Evolutionary conservation across 2,888 invertebrate species (phyloP).

Genomic region (Torymus tubicola): DNA sequence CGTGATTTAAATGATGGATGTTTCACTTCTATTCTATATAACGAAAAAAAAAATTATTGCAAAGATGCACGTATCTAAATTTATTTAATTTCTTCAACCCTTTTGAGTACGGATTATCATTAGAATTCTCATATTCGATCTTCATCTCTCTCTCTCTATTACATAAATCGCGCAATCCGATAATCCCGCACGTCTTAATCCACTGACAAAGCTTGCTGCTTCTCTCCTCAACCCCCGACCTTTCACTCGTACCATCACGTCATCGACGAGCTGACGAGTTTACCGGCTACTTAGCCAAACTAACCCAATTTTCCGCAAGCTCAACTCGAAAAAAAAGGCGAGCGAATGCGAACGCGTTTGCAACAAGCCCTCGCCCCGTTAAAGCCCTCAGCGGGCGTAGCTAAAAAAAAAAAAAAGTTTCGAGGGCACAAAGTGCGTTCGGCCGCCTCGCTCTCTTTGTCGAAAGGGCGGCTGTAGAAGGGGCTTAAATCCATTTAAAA

Average conservation of each 20-base stretch:
- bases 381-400: constrained; percentile 61
- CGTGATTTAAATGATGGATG: no score
- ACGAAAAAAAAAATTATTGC: no score
- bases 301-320: constrained; percentile 47
- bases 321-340: background rate
- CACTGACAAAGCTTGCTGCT: constrained; percentile 10
- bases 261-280: constrained; percentile 1
- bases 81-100: no score
- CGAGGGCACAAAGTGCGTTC: constrained; percentile 61
- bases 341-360: constrained; percentile 12
- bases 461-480: constrained; percentile 46
- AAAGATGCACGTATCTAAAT: no score
- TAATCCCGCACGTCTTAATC: constrained; percentile 32
- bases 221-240: no score
- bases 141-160: no score
- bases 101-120: no score
- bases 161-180: background rate
- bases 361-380: constrained; percentile 56
- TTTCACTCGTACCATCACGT: no score
- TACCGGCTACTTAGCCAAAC: constrained; percentile 42
- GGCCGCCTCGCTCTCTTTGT: constrained; percentile 20
- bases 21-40: no score
- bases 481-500: constrained; percentile 72
- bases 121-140: no score
- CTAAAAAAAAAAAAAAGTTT: constrained; percentile 62